Conservation (phyloP, 2,797 vertebrate genomes). For the Gymnopithys bicolor region DNA sequence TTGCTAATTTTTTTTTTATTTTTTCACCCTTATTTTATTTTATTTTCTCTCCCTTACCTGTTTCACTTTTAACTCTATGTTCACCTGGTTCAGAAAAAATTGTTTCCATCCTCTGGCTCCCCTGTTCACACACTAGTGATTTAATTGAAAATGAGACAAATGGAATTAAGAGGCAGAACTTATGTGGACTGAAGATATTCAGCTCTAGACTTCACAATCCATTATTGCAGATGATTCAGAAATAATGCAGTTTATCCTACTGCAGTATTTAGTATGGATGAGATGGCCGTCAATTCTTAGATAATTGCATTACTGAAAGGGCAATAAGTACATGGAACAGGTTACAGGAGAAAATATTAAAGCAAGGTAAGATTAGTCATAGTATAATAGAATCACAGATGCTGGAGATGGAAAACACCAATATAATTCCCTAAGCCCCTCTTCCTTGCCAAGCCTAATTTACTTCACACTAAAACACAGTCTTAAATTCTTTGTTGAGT, state of each 20-base stretch:
- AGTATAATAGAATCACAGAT: neutral
- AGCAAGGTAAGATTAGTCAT: constrained; percentile 20
- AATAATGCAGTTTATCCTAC: constrained; percentile 32
- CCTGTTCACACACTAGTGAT: neutral
- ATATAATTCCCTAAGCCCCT: neutral
- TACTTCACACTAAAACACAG: neutral
- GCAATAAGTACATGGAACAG: neutral
- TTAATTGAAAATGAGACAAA: constrained; percentile 26
- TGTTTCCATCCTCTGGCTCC: neutral
- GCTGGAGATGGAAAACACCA: neutral
- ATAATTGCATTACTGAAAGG: constrained; percentile 29
- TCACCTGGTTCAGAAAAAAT: neutral
- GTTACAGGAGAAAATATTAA: neutral
- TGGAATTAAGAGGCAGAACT: neutral
- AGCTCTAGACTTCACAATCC: neutral
- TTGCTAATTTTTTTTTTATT: neutral
- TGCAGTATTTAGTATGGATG: neutral
- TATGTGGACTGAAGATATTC: neutral
- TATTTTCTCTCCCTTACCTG: neutral
- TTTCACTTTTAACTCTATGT: neutral
- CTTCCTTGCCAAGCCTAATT: neutral
- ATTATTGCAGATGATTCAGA: constrained; percentile 19
- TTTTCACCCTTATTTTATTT: neutral
- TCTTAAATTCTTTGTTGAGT: neutral
- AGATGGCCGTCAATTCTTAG: neutral